Evolutionary conservation across 2,888 invertebrate genomes (phyloP), one percentile per base, ranked within the genome.

Genomic region (Chrysodeixis includens): DNA sequence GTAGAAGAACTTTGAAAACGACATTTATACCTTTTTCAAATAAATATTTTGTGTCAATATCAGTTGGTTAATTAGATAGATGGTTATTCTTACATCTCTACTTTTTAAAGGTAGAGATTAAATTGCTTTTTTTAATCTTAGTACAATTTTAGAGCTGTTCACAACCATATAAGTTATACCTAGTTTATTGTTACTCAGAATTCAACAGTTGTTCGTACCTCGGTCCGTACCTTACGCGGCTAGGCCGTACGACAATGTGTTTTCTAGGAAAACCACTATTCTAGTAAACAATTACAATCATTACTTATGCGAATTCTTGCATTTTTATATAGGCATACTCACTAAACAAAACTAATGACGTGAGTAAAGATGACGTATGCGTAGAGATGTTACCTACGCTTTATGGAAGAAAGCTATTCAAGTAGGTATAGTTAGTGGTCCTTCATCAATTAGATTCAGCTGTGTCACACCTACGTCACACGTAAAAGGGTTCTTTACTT

Each of bases 291-390:
- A 46, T 46, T 16, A 46, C 46, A 9, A 46, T 46, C 46, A 46
- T 16, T 18, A 18, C 18, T 18, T 7, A 16, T 46, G 46, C 8
- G 16, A 46, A 46, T 46, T 46, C 46, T 18, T 46, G 7, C 46
- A 46, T 46, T 16, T 40, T 46, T 46, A 32, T 32, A 14, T 14
- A 35, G 32, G 32, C 44, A 44, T 16, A 8, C 44, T 16, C 44
- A 51, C 9, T 16, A 22, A 22, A 18, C 44, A 14, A 56, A 62
- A 26, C 75, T 26, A 51, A 20, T 69, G 71, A 76, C 71, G 76
- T 59, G 30, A 16, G n/a, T n/a, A n/a, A 1, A 44, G 1, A 9
- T 20, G 57, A 71, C 72, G 54, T 57, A 40, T n/a, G n/a, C n/a
- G n/a, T n/a, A 22, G 22, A 40, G 57, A 61, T 52, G 16, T 65